Conservation (phyloP, 2,797 vertebrate genomes). For the Yasuhikotakia modesta region DNA sequence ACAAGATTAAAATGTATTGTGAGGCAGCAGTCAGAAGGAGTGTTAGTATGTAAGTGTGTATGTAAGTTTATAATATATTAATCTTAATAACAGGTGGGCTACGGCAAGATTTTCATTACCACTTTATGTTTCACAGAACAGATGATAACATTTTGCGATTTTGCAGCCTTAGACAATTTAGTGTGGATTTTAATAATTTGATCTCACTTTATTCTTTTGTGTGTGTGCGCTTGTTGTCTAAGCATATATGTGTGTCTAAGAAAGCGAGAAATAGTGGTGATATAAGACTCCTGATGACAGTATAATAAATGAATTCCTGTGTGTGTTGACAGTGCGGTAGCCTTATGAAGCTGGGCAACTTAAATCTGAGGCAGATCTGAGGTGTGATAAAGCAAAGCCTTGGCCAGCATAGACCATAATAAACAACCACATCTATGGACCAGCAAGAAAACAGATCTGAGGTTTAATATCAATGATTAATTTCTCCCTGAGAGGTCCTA, state of each 20-base stretch:
- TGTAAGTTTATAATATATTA: not conserved
- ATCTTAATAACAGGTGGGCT: not conserved
- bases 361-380: slow-evolving; percentile 37
- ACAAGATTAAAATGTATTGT: slow-evolving; percentile 5
- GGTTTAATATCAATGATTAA: slow-evolving; percentile 37
- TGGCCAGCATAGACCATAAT: slow-evolving; percentile 12
- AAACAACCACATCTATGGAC: slow-evolving; percentile 23
- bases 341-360: slow-evolving; percentile 32
- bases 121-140: not conserved
- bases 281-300: slow-evolving; percentile 57
- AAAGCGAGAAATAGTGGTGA: slow-evolving; percentile 27
- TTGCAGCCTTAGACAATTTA: not conserved
- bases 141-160: not conserved
- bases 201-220: not conserved
- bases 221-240: slow-evolving; percentile 11
- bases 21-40: not conserved
- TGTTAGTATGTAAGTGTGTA: not conserved
- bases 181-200: not conserved
- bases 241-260: slow-evolving; percentile 44
- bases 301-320: slow-evolving; percentile 66
- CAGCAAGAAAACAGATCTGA: slow-evolving; percentile 1
- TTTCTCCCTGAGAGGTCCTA: slow-evolving; percentile 6
- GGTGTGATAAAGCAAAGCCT: slow-evolving; percentile 50
- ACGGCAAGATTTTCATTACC: not conserved
- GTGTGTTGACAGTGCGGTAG: slow-evolving; percentile 29